Percentiles rank a stretch among this genome's conserved stretches.
Conservation (phyloP, 2,888 invertebrate species). For the Drosophila cracens region DNA sequence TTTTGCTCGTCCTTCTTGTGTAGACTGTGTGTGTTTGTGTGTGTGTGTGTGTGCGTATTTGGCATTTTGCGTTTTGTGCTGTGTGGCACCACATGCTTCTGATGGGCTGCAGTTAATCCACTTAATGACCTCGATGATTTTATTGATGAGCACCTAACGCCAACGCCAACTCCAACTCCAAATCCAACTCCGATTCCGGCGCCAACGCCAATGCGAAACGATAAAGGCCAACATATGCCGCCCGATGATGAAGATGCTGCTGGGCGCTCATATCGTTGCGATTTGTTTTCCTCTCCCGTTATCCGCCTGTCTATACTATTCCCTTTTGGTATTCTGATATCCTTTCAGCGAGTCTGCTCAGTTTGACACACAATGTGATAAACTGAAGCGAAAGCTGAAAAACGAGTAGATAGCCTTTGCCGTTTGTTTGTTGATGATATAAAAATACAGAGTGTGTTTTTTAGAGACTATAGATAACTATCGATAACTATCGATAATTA, state of each 20-base stretch:
- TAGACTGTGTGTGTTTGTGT: slow-evolving; percentile 17
- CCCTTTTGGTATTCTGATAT: slow-evolving; percentile 2
- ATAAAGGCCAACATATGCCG: slow-evolving; percentile 73
- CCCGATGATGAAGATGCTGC: slow-evolving; percentile 74
- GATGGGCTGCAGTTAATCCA: slow-evolving; percentile 85
- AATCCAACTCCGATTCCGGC: slow-evolving; percentile 23
- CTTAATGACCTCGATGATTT: slow-evolving; percentile 85
- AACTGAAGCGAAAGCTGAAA: not conserved
- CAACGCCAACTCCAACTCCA: slow-evolving; percentile 16
- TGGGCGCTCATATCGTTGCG: slow-evolving; percentile 48
- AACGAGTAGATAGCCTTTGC: not conserved
- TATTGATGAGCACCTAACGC: slow-evolving; percentile 83
- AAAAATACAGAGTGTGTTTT: too few species aligned
- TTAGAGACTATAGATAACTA: not conserved
- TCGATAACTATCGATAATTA: not conserved
- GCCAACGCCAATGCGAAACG: slow-evolving; percentile 35
- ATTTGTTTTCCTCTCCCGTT: slow-evolving; percentile 22
- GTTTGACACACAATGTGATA: not conserved
- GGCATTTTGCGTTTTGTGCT: slow-evolving; percentile 71
- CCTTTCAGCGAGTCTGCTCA: slow-evolving; percentile 1
- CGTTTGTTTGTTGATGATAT: not conserved
- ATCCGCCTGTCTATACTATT: slow-evolving; percentile 3
- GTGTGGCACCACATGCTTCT: slow-evolving; percentile 81
- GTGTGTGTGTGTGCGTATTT: slow-evolving; percentile 51
- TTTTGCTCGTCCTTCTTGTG: slow-evolving; percentile 60